Percentiles rank a stretch among this genome's conserved stretches.
phyloP scores from a whole-genome alignment of 92 coral and sea anemone genomes.

The Palythoa grandis region DNA sequence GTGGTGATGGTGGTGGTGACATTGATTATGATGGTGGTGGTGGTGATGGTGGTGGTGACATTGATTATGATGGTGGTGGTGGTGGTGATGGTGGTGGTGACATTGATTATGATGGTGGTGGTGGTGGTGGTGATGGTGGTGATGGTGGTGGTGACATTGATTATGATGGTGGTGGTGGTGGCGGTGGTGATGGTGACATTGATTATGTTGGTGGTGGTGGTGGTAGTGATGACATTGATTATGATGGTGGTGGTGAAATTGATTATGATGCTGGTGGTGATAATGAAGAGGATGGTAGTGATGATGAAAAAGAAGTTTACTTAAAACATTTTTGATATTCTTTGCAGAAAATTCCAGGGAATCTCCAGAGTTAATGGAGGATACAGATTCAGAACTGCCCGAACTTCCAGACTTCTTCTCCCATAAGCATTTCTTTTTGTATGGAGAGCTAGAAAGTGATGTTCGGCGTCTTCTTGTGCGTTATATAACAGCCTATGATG shows the following conservation, averaged over 20 bases:
- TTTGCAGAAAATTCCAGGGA: slow-evolving; percentile 2
- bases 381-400: slow-evolving; percentile 66
- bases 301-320: background rate
- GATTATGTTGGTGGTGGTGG: background rate
- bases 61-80: background rate
- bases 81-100: background rate
- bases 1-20: background rate
- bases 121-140: background rate
- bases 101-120: background rate
- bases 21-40: background rate
- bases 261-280: background rate
- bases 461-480: slow-evolving; percentile 85
- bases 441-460: slow-evolving; percentile 86
- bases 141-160: background rate
- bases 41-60: background rate
- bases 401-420: slow-evolving; percentile 94
- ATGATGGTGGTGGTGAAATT: background rate
- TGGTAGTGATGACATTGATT: background rate
- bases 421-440: slow-evolving; percentile 83
- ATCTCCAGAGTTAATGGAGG: background rate
- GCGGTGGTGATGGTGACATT: background rate
- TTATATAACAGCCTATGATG: slow-evolving; percentile 91
- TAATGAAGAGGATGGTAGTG: background rate
- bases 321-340: background rate
- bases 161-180: background rate